A percentile compares a stretch with the other conserved stretches of the same genome.
Evolutionary conservation across 2,888 invertebrate genomes (phyloP).

Genomic region (Cristatella mucedo): DNA sequence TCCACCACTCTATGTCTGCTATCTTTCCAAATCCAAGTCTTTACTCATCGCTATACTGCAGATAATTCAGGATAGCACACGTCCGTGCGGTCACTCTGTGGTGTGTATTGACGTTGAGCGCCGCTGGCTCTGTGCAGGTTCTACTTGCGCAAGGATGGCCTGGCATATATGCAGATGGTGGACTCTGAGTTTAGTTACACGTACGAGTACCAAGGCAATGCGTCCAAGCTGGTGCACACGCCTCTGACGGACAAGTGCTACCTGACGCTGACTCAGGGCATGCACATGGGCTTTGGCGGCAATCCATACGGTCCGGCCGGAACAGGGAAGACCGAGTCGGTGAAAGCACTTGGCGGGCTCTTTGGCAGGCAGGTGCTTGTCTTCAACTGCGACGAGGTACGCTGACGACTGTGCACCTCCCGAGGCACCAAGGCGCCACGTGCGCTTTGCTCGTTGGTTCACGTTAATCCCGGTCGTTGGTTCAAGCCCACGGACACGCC

Average conservation of each 20-base stretch:
- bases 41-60: no score
- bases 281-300: slow-evolving; percentile 79
- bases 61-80: no score
- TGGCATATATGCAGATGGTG: slow-evolving; percentile 68
- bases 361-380: slow-evolving; percentile 59
- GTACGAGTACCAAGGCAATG: slow-evolving; percentile 94
- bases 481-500: no score
- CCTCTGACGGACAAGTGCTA: slow-evolving; percentile 93
- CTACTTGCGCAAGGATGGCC: slow-evolving; percentile 44
- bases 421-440: no score
- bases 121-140: slow-evolving; percentile 45
- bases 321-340: slow-evolving; percentile 95
- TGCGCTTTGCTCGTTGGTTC: no score
- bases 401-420: no score
- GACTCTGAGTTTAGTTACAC: slow-evolving; percentile 86
- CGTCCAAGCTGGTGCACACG: slow-evolving; percentile 82
- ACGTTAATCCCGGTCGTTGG: no score
- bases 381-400: slow-evolving; percentile 71
- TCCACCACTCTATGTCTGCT: no score
- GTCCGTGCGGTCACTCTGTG: no score
- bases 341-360: slow-evolving; percentile 65
- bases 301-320: slow-evolving; percentile 99
- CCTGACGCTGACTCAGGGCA: slow-evolving; percentile 72
- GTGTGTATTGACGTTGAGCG: neutral
- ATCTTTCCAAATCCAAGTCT: no score